These are phyloP conservation scores for Andrena trimmerana DNA, from an alignment of 2,888 invertebrate species.

Conservation along the genomic window DNA sequence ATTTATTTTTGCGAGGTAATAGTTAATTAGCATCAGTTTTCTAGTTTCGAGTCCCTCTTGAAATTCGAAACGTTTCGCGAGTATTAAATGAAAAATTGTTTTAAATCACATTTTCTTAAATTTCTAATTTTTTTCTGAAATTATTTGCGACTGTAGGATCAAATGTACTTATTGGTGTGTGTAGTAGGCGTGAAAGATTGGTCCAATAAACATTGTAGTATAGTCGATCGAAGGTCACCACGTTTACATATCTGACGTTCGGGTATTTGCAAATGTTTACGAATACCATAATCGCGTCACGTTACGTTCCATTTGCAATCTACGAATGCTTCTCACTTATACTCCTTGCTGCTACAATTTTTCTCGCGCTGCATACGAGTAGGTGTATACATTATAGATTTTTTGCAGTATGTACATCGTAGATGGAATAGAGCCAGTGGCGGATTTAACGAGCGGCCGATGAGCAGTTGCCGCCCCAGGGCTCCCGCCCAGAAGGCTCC, in stretches of 20 bases:
- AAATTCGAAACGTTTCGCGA: not conserved
- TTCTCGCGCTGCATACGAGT: no score
- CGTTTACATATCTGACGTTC: conserved; percentile 33
- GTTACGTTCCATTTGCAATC: conserved; percentile 33
- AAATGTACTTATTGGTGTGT: not conserved
- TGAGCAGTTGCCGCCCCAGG: no score
- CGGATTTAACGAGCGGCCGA: no score
- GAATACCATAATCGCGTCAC: conserved; percentile 61
- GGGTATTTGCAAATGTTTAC: conserved; percentile 58
- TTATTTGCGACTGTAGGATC: not conserved
- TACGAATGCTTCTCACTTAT: conserved; percentile 1
- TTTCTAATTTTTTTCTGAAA: not conserved
- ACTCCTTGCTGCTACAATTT: not conserved
- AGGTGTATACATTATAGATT: no score
- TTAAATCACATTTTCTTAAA: not conserved
- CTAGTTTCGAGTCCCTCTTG: no score
- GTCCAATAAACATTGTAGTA: not conserved
- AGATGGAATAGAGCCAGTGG: no score
- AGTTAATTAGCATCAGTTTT: no score
- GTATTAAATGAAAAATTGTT: not conserved
- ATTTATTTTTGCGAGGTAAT: no score
- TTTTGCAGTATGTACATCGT: not conserved
- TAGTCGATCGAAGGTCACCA: conserved; percentile 13
- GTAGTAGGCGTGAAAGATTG: not conserved
- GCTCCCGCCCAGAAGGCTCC: no score